phyloP scores from a whole-genome alignment of 2,113 vertebrate species.

The Pachypanchax playfairii region DNA sequence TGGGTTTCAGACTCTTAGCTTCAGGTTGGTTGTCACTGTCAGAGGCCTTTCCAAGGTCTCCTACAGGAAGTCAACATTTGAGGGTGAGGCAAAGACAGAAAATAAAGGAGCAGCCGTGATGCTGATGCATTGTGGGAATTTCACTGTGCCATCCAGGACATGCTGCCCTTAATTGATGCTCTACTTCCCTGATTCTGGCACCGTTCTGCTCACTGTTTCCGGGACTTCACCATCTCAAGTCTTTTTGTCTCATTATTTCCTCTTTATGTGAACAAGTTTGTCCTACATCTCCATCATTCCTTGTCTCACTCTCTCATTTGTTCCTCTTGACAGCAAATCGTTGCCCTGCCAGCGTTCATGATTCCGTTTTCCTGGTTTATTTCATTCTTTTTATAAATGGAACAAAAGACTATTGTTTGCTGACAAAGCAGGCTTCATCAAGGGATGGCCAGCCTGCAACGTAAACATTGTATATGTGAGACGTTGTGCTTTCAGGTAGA shows the following conservation, averaged over 20 bases:
- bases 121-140: constrained; percentile 69
- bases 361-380: constrained; percentile 29
- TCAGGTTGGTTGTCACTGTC: not conserved
- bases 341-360: not conserved
- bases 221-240: constrained; percentile 48
- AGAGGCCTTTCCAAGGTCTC: not conserved
- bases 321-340: not conserved
- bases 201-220: constrained; percentile 67
- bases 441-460: constrained; percentile 24
- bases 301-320: constrained; percentile 2
- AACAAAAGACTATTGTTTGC: constrained; percentile 55
- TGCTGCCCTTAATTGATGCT: constrained; percentile 81
- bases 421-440: constrained; percentile 45
- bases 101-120: constrained; percentile 30
- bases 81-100: constrained; percentile 11
- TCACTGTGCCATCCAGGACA: constrained; percentile 70
- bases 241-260: constrained; percentile 29
- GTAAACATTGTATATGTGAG: constrained; percentile 3
- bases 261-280: constrained; percentile 24
- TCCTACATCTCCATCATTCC: constrained; percentile 4
- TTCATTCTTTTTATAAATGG: constrained; percentile 51
- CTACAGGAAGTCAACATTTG: constrained; percentile 6
- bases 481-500: not conserved
- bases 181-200: constrained; percentile 74
- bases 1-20: not conserved